Evolutionary conservation across 2,113 vertebrate species (phyloP).

Genomic region (Alligator mississippiensis): DNA sequence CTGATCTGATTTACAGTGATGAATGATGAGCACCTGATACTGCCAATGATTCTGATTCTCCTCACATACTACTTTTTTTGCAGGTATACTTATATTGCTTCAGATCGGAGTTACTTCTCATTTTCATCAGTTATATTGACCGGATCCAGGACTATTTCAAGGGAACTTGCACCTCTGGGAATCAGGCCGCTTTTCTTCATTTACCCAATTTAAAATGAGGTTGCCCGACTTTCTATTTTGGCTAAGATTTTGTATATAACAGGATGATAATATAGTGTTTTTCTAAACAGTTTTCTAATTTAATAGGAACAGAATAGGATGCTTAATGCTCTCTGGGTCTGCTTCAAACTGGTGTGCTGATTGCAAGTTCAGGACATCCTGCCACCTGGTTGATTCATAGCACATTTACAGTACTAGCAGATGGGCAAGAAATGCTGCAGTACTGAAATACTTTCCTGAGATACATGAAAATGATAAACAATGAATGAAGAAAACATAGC

Average conservation of each 20-base stretch:
- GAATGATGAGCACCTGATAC: neutral
- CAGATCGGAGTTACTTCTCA: neutral
- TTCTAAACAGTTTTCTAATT: neutral
- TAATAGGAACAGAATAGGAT: neutral
- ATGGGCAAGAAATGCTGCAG: neutral
- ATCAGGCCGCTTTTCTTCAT: too few species aligned
- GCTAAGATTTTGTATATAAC: neutral
- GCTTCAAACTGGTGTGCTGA: neutral
- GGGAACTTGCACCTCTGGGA: too few species aligned
- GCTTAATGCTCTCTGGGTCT: accelerated
- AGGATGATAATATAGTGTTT: neutral
- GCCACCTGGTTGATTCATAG: neutral
- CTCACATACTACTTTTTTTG: neutral
- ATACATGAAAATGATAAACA: neutral
- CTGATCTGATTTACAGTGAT: conserved; percentile 24
- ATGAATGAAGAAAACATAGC: neutral
- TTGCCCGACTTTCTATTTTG: neutral
- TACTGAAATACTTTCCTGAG: neutral
- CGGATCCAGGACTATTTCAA: too few species aligned
- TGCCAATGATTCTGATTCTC: conserved; percentile 8
- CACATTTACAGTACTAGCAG: neutral
- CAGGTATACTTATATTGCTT: conserved; percentile 6
- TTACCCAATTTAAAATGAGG: too few species aligned
- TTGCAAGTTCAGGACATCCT: neutral
- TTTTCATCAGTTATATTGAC: neutral